These are phyloP conservation scores for Lathamus discolor DNA, from an alignment of 2,113 vertebrate genomes.

Conservation along the genomic window DNA sequence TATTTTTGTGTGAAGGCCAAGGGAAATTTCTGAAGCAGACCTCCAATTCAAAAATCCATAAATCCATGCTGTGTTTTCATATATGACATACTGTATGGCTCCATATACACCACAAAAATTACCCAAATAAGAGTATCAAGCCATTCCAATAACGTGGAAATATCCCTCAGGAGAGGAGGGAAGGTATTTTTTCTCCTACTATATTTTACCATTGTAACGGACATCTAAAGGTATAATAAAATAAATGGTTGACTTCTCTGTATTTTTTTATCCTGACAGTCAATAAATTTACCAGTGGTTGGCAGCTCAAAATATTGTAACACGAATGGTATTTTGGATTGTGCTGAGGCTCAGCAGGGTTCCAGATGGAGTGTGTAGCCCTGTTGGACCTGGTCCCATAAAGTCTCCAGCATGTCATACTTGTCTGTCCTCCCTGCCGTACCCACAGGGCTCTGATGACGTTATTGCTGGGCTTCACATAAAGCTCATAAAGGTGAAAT, in stretches of 20 bases:
- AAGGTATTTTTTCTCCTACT: slow-evolving; percentile 1
- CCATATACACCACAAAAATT: not conserved
- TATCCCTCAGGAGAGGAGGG: not conserved
- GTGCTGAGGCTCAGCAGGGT: not conserved
- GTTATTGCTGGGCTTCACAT: slow-evolving; percentile 30
- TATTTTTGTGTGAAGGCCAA: not conserved
- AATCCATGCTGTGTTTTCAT: slow-evolving; percentile 1
- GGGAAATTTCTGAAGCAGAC: not conserved
- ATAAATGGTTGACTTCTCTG: slow-evolving; percentile 18
- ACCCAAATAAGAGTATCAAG: not conserved
- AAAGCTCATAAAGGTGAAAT: slow-evolving; percentile 12
- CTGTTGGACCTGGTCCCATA: not conserved
- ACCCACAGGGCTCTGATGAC: not conserved
- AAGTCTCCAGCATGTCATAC: not conserved
- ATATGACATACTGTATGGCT: not conserved
- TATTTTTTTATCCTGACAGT: slow-evolving; percentile 20
- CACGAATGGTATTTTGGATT: slow-evolving; percentile 42
- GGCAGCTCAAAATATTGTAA: slow-evolving; percentile 32
- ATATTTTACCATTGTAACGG: not conserved
- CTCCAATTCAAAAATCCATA: not conserved
- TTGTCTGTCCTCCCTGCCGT: not conserved
- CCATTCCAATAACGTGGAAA: slow-evolving; percentile 28
- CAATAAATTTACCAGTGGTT: slow-evolving; percentile 44
- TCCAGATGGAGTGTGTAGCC: not conserved
- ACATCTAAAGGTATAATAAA: slow-evolving; percentile 14